phyloP scores from a whole-genome alignment of 2,888 invertebrate species.

The Eudasyphora cyanicolor region DNA sequence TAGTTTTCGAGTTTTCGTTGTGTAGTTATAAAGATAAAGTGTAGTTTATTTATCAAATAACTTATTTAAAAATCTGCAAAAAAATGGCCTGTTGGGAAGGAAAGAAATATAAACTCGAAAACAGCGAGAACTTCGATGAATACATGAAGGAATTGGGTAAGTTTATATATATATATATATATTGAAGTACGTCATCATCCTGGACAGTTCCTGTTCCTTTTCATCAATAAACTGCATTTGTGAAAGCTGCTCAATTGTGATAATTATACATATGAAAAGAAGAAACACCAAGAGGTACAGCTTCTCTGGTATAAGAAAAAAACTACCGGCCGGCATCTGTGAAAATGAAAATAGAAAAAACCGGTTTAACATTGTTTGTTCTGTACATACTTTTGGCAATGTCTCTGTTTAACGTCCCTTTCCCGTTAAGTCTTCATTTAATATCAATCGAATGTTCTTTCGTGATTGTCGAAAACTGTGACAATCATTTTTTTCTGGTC shows the following conservation, averaged over 20 bases:
- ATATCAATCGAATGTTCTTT: not conserved
- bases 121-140: conserved; percentile 91
- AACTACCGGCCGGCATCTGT: conserved; percentile 30
- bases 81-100: conserved; percentile 81
- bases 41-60: no score
- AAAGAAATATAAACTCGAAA: conserved; percentile 90
- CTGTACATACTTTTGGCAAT: conserved; percentile 5
- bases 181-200: no score
- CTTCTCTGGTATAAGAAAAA: no score
- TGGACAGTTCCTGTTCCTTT: conserved; percentile 5
- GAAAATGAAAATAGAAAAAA: not conserved
- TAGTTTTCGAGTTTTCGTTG: no score
- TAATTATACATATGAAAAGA: not conserved
- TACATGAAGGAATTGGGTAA: conserved; percentile 93
- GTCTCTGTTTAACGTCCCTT: not conserved
- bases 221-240: not conserved
- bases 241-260: not conserved
- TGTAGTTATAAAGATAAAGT: no score
- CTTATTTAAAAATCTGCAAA: no score
- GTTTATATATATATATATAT: conserved; percentile 77
- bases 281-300: not conserved
- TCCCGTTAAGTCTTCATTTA: conserved; percentile 27
- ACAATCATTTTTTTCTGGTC: conserved; percentile 31
- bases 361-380: conserved; percentile 4
- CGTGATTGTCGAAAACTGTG: not conserved